Percentiles rank a stretch among this genome's conserved stretches.
Conservation (phyloP, 2,797 vertebrate species). For the Astyanax mexicanus region DNA sequence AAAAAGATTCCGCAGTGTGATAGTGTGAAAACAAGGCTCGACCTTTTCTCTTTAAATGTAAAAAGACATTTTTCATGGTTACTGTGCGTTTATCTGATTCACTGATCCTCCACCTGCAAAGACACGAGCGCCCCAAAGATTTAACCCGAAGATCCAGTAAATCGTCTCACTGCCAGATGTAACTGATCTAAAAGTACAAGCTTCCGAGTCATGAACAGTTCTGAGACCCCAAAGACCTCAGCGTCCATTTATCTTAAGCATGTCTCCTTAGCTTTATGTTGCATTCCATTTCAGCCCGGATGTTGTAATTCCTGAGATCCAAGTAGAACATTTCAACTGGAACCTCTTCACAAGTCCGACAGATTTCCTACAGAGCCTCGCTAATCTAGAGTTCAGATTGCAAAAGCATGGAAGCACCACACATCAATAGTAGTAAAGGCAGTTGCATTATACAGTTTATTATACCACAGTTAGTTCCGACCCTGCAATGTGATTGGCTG, state of each 20-base stretch:
- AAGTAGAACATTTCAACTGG: too few species aligned
- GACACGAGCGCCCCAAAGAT: conserved; percentile 7
- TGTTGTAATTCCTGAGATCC: too few species aligned
- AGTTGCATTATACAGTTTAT: too few species aligned
- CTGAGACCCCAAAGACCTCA: conserved; percentile 12
- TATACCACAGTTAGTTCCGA: too few species aligned
- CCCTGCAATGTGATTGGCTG: too few species aligned
- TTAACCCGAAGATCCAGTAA: neutral
- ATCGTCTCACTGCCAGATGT: neutral
- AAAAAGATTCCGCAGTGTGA: conserved; percentile 37
- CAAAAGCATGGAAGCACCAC: too few species aligned
- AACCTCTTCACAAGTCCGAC: too few species aligned
- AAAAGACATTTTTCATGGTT: conserved; percentile 16
- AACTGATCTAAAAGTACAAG: conserved; percentile 4
- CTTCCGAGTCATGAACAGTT: neutral
- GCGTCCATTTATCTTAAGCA: conserved; percentile 40
- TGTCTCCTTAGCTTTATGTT: conserved; percentile 12
- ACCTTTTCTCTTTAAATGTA: too few species aligned
- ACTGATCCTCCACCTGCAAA: conserved; percentile 10
- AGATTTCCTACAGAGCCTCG: too few species aligned
- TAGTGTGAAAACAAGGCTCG: conserved; percentile 7
- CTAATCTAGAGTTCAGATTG: too few species aligned
- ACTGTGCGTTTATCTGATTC: neutral
- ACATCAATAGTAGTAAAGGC: too few species aligned
- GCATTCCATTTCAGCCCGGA: too few species aligned